Evolutionary conservation across 2,113 vertebrate species (phyloP), one percentile per base, ranked within the genome.

Genomic region (Larimichthys polyactis): DNA sequence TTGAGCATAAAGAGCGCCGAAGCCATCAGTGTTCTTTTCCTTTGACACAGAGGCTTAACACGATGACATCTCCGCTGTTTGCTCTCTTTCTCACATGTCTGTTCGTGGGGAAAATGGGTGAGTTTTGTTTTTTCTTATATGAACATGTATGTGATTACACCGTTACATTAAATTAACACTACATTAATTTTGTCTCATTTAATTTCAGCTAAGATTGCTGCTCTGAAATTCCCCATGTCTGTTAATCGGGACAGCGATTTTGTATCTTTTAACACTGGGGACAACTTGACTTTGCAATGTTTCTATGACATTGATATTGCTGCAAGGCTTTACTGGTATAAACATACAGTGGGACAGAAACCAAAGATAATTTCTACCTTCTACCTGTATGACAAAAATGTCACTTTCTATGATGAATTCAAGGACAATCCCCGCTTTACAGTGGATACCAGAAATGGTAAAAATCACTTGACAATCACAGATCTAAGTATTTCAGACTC

Each of bases 271-370:
- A 12, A 88, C 40, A 27, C 62, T 48, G 84, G 90, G 0, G 83
- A 82, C 10, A 27, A 5, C 0, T 43, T 87, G n/a, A 79, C 72
- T 43, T 67, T 93, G 12, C 10, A 0, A 32, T 93, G 91, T 69
- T 54, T 77, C 44, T 58, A 44, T 0, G 1, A 60, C 1, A 2
- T 9, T 8, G 11, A 40, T 4, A 9, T 22, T 1, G 2, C 48
- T 1, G 0, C 27, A 16, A 76, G n/a, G 27, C 57, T 81, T 29
- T 81, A 68, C 62, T 93, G 90, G 91, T 92, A 76, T 9, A 91
- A 89, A 48, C 91, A 93, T 51, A n/a, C 44, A 27, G 49, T 77
- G 7, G 90, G 86, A 65, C 43, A 84, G 11, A 89, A 79, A 52
- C 91, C 75, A 1, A 43, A 4, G 8, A 62, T 88, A 0, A 55